Percentiles rank a stretch among this genome's conserved stretches.
Evolutionary conservation across 92 coral and sea anemone genomes (phyloP).

Genomic region (Pocillopora grandis): DNA sequence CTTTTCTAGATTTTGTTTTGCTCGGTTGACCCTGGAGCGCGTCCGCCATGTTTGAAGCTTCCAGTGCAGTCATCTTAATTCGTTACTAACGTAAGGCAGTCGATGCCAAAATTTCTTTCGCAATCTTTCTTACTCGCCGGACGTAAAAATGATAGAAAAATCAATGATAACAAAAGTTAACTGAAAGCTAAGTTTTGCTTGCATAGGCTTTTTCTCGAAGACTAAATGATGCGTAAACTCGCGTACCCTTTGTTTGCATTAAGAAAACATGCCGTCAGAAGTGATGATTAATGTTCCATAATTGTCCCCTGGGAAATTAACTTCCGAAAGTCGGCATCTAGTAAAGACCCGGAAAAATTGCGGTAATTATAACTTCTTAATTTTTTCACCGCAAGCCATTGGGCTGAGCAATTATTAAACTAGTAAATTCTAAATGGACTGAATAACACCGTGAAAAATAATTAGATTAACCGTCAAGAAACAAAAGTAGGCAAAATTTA

Average conservation of each 20-base stretch:
- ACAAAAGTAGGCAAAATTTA: too few species aligned
- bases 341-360: conserved; percentile 1
- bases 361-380: neutral
- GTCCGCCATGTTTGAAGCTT: conserved; percentile 13
- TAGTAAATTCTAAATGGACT: neutral
- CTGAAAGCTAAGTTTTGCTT: neutral
- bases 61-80: conserved; percentile 6
- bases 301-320: conserved; percentile 33
- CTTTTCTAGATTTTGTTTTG: conserved; percentile 15
- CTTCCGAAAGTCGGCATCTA: neutral
- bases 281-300: neutral
- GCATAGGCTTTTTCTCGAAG: neutral
- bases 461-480: neutral
- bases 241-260: conserved; percentile 19
- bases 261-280: conserved; percentile 11
- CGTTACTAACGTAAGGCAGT: too few species aligned
- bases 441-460: neutral
- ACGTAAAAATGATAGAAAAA: neutral
- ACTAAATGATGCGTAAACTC: conserved; percentile 22
- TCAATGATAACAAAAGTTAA: neutral
- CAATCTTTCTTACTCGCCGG: neutral
- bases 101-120: neutral
- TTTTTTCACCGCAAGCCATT: neutral
- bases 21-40: neutral
- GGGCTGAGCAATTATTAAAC: neutral